A percentile compares a stretch with the other conserved stretches of the same genome.
Conservation (phyloP, 2,113 vertebrate species). For the Thalassarche chlororhynchos region DNA sequence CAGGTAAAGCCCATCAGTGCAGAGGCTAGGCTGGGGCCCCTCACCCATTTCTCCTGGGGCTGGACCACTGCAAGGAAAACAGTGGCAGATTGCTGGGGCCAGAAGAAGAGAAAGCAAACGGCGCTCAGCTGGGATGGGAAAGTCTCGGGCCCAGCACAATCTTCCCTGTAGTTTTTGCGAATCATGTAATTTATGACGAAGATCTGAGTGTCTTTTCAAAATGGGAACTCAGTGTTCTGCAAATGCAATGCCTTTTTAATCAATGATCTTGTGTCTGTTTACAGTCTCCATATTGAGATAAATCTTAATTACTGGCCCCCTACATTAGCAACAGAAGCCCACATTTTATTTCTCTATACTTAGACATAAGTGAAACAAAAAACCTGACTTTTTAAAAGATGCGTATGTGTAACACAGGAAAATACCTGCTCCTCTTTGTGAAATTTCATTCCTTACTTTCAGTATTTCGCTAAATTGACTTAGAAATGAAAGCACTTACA, state of each 20-base stretch:
- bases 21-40: background rate
- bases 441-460: background rate
- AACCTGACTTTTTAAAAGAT: background rate
- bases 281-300: constrained; percentile 11
- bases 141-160: background rate
- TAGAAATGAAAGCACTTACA: constrained; percentile 20
- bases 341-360: background rate
- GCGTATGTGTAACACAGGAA: background rate
- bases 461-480: constrained; percentile 5
- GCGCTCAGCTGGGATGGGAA: background rate
- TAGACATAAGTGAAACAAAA: background rate
- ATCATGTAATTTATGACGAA: background rate
- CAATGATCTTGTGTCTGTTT: background rate
- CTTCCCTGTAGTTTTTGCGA: background rate
- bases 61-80: background rate
- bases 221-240: background rate
- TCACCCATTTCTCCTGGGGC: background rate
- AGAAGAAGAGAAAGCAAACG: background rate
- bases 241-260: background rate
- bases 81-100: background rate
- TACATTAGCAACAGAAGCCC: background rate
- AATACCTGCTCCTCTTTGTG: background rate
- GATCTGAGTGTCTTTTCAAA: background rate
- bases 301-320: constrained; percentile 28
- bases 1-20: background rate